Conservation (phyloP, 1,140 invertebrate genomes). For the Camponotus pennsylvanicus region DNA sequence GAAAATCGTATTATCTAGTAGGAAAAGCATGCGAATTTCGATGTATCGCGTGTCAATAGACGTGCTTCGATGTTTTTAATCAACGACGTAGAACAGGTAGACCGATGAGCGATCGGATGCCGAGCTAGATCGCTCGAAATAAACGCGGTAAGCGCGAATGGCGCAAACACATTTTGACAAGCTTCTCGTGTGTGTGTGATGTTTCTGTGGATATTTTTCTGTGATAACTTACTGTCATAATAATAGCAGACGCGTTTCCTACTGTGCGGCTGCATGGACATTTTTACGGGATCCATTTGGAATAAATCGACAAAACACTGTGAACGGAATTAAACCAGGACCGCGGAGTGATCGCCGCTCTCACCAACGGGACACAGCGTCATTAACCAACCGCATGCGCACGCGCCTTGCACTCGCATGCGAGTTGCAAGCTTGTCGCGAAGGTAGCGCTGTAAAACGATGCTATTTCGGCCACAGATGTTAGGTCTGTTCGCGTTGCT, state of each 20-base stretch:
- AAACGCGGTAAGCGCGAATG: conserved; percentile 56
- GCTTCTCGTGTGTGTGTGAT: conserved; percentile 37
- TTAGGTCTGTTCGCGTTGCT: too few species aligned
- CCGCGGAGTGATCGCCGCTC: conserved; percentile 76
- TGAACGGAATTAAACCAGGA: conserved; percentile 76
- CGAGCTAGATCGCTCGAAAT: neutral
- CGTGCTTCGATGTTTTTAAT: neutral
- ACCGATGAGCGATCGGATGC: neutral
- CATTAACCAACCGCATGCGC: conserved; percentile 70
- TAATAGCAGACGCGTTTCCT: conserved; percentile 99
- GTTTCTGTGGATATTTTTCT: conserved; percentile 69
- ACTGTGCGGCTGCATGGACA: conserved; percentile 92
- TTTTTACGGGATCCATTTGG: conserved; percentile 79
- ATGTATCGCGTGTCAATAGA: neutral
- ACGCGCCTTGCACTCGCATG: conserved; percentile 32
- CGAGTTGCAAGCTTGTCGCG: neutral
- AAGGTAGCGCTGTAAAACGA: conserved; percentile 3
- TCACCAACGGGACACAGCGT: conserved; percentile 75
- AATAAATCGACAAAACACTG: conserved; percentile 68
- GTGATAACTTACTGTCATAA: conserved; percentile 96
- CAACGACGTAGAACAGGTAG: too few species aligned
- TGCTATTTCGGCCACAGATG: neutral
- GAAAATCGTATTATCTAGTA: conserved; percentile 72
- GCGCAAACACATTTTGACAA: conserved; percentile 78
- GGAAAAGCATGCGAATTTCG: neutral